Percentiles rank a stretch among this genome's conserved stretches.
phyloP scores from a whole-genome alignment of 1,140 invertebrate species.

The Lithobius niger region DNA sequence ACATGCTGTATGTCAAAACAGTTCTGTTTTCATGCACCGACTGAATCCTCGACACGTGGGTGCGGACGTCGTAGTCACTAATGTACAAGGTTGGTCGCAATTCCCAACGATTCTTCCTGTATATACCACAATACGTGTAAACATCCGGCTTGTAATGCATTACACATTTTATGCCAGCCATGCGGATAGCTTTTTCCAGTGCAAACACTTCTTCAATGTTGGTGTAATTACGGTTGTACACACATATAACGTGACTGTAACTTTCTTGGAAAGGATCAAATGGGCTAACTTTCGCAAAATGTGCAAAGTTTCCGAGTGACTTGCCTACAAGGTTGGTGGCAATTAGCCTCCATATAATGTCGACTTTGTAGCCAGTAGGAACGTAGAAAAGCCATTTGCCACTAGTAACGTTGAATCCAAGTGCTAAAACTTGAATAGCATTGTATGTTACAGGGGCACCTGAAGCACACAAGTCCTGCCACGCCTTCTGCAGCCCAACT shows the following conservation, averaged over 20 bases:
- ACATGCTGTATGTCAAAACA: too few relatives aligned
- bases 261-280: neutral
- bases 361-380: neutral
- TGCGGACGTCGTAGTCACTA: slow-evolving; percentile 16
- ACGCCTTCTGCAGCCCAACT: neutral
- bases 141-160: slow-evolving; percentile 20
- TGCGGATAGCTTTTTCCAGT: slow-evolving; percentile 14
- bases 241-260: slow-evolving; percentile 14
- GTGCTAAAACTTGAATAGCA: neutral
- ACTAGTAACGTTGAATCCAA: neutral
- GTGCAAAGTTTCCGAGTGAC: neutral
- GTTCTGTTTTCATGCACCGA: neutral
- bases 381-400: slow-evolving; percentile 1
- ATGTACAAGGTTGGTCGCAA: slow-evolving; percentile 13
- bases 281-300: neutral
- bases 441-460: neutral
- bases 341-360: neutral
- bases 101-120: slow-evolving; percentile 15
- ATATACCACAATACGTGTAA: slow-evolving; percentile 17
- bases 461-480: neutral
- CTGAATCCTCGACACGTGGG: neutral
- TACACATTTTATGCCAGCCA: slow-evolving; percentile 15
- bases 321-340: neutral
- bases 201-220: slow-evolving; percentile 15
- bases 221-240: slow-evolving; percentile 17